phyloP scores from a whole-genome alignment of 2,888 invertebrate species.

The Pandemis corylana region DNA sequence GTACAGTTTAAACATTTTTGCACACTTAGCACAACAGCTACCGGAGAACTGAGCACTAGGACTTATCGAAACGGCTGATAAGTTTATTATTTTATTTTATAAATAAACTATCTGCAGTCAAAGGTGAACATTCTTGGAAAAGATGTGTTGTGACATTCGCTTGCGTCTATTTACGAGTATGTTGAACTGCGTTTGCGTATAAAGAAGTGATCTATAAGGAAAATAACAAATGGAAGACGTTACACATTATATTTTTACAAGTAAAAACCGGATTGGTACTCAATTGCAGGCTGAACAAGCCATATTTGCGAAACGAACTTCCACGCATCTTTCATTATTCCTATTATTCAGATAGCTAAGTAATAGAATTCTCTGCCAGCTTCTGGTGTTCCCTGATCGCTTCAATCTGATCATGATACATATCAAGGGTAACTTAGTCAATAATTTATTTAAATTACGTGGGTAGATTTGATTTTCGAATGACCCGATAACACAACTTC shows the following conservation, averaged over 20 bases:
- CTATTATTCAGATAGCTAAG: too few relatives aligned
- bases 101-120: slow-evolving; percentile 38
- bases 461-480: too few relatives aligned
- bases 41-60: slow-evolving; percentile 10
- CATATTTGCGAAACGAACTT: too few relatives aligned
- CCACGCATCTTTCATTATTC: too few relatives aligned
- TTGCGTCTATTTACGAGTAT: slow-evolving; percentile 32
- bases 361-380: too few relatives aligned
- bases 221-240: neutral
- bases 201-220: neutral
- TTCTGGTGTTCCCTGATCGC: too few relatives aligned
- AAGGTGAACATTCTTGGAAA: slow-evolving; percentile 41
- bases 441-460: too few relatives aligned
- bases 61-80: slow-evolving; percentile 24
- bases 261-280: neutral
- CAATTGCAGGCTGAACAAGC: too few relatives aligned
- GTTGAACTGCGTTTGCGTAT: slow-evolving; percentile 26
- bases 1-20: slow-evolving; percentile 34
- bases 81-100: slow-evolving; percentile 29
- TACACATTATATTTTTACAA: neutral
- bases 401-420: too few relatives aligned
- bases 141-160: slow-evolving; percentile 33
- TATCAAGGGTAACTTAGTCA: too few relatives aligned
- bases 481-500: too few relatives aligned
- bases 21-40: slow-evolving; percentile 18